Percentiles rank a stretch among this genome's conserved stretches.
Conservation (phyloP, 2,888 invertebrate genomes). For the Sisyra nigra region DNA sequence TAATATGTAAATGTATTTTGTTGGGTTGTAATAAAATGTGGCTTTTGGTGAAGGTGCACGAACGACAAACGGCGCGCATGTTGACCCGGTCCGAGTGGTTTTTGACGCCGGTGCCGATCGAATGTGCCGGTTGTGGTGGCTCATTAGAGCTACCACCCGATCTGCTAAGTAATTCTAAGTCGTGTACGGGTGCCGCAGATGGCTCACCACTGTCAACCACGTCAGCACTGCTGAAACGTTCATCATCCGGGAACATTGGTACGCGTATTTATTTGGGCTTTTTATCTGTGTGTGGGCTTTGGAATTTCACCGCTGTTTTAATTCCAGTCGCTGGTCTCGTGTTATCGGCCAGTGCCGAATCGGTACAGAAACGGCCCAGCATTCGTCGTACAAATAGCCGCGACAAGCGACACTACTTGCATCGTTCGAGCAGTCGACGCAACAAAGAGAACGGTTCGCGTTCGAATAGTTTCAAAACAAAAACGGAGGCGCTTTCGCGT, state of each 20-base stretch:
- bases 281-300: not conserved
- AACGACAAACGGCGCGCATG: conserved; percentile 92
- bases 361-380: conserved; percentile 39
- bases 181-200: conserved; percentile 23
- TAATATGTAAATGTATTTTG: not conserved
- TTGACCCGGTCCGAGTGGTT: conserved; percentile 97
- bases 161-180: conserved; percentile 21
- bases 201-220: conserved; percentile 25
- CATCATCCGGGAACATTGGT: conserved; percentile 41
- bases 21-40: not conserved
- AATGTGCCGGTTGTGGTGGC: conserved; percentile 28
- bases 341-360: conserved; percentile 44
- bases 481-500: conserved; percentile 25
- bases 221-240: conserved; percentile 25
- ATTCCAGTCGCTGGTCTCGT: conserved; percentile 36
- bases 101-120: conserved; percentile 51
- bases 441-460: conserved; percentile 38
- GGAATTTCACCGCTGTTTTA: conserved; percentile 1
- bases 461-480: conserved; percentile 26
- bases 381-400: conserved; percentile 37
- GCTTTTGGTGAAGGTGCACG: conserved; percentile 59
- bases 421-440: conserved; percentile 35
- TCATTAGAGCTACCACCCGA: conserved; percentile 27
- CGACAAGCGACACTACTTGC: conserved; percentile 33
- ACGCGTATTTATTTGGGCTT: conserved; percentile 9